Percentiles rank a stretch among this genome's conserved stretches.
phyloP scores from a whole-genome alignment of 1,140 invertebrate genomes.

The Drosophila bocki region DNA sequence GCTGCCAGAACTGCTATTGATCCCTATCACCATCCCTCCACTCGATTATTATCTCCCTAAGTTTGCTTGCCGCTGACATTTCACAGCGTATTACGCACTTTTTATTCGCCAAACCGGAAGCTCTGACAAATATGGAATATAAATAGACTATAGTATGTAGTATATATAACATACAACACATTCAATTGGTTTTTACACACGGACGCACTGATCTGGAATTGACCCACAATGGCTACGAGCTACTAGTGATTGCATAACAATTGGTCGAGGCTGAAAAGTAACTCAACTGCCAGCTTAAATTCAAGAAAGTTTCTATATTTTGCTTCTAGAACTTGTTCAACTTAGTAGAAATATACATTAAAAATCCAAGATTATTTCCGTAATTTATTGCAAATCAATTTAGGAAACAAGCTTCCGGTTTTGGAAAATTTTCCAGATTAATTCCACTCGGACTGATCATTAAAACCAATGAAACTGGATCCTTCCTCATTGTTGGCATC shows the following conservation, averaged over 20 bases:
- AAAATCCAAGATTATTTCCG: background rate
- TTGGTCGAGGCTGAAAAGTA: constrained; percentile 14
- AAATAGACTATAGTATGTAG: constrained; percentile 9
- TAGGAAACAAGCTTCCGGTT: background rate
- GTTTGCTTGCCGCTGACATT: background rate
- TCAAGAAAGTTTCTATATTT: background rate
- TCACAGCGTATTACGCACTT: constrained; percentile 4
- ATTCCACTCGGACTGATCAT: constrained; percentile 1
- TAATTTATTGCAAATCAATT: background rate
- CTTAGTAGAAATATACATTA: background rate
- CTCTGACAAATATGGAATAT: constrained; percentile 28
- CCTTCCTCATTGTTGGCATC: background rate
- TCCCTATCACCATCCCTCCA: background rate
- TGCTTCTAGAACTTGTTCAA: background rate
- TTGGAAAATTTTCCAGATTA: background rate
- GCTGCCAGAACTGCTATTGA: background rate
- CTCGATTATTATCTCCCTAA: background rate
- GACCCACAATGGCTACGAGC: constrained; percentile 45
- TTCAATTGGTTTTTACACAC: constrained; percentile 27
- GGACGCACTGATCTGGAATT: constrained; percentile 18
- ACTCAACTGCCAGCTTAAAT: background rate
- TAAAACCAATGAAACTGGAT: background rate
- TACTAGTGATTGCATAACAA: constrained; percentile 24
- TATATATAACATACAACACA: background rate
- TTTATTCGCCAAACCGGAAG: constrained; percentile 27